Percentiles rank a stretch among this genome's conserved stretches.
These are phyloP conservation scores for Drosophila subsilvestris DNA, from an alignment of 2,888 invertebrate genomes.

Conservation along the genomic window DNA sequence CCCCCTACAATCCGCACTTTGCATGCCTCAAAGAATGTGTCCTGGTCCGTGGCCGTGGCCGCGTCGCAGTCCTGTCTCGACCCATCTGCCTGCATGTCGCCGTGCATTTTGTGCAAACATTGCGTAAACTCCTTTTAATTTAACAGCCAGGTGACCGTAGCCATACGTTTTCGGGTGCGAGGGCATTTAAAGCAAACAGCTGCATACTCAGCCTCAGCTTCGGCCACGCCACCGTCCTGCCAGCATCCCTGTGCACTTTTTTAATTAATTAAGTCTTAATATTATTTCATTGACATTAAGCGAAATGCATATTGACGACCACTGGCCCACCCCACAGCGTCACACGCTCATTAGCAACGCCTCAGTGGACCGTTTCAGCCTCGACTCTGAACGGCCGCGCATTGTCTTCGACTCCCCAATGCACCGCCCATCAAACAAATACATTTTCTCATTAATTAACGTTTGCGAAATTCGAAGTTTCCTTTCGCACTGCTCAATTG, in stretches of 20 bases:
- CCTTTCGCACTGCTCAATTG: conserved; percentile 55
- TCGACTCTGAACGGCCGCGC: conserved; percentile 2
- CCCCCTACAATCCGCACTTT: conserved; percentile 17
- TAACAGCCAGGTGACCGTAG: conserved; percentile 29
- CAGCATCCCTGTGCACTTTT: conserved; percentile 56
- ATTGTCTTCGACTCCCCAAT: conserved; percentile 25
- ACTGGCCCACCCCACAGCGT: conserved; percentile 14
- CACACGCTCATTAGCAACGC: conserved; percentile 62
- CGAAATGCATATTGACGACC: conserved; percentile 61
- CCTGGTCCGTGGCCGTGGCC: conserved; percentile 22
- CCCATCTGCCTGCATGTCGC: conserved; percentile 56
- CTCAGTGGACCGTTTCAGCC: conserved; percentile 20
- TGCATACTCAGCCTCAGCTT: conserved; percentile 27
- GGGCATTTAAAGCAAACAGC: conserved; percentile 58
- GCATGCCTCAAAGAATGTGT: conserved; percentile 42
- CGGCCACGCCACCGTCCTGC: conserved; percentile 8
- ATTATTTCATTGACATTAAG: conserved; percentile 75
- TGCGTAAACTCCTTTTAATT: conserved; percentile 78
- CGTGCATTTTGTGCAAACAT: conserved; percentile 73
- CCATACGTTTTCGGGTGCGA: not conserved
- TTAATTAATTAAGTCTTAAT: conserved; percentile 82
- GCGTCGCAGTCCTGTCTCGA: conserved; percentile 4
- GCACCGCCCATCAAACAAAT: conserved; percentile 52
- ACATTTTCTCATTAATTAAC: conserved; percentile 72
- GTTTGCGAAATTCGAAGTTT: conserved; percentile 51